Evolutionary conservation across 2,888 invertebrate species (phyloP).

Genomic region (Campopleginae sp.): DNA sequence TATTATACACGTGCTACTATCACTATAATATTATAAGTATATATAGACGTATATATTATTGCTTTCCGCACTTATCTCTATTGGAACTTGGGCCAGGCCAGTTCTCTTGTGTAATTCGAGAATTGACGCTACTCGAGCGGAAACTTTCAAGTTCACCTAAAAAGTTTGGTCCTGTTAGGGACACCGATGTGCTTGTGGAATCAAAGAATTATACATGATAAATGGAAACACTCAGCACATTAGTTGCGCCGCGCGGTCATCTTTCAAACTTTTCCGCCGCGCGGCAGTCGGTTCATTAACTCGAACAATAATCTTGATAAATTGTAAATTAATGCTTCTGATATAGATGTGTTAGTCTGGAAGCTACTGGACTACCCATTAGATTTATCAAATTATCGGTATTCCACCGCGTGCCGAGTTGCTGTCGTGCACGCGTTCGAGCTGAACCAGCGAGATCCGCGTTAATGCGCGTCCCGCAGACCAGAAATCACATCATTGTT

Average conservation of each 20-base stretch:
- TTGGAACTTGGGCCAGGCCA: slow-evolving; percentile 59
- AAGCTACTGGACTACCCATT: background rate
- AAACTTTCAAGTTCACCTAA: slow-evolving; percentile 52
- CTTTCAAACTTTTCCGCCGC: slow-evolving; percentile 30
- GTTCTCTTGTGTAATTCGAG: slow-evolving; percentile 43
- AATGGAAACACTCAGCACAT: slow-evolving; percentile 20
- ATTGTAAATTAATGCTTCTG: slow-evolving; percentile 18
- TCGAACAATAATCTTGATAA: slow-evolving; percentile 15
- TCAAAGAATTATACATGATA: slow-evolving; percentile 28
- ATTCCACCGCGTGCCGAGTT: slow-evolving; percentile 9
- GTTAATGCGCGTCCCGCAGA: background rate
- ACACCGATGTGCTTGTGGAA: slow-evolving; percentile 30
- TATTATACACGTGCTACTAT: slow-evolving; percentile 53
- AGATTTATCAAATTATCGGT: slow-evolving; percentile 34
- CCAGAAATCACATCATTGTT: slow-evolving; percentile 17
- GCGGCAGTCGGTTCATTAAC: slow-evolving; percentile 21
- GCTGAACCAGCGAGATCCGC: background rate
- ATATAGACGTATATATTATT: slow-evolving; percentile 34
- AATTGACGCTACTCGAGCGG: slow-evolving; percentile 53
- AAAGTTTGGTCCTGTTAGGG: background rate
- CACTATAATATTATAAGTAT: slow-evolving; percentile 14
- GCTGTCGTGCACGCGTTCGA: background rate
- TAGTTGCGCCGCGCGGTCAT: slow-evolving; percentile 18
- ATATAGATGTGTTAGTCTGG: background rate
- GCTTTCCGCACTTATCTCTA: slow-evolving; percentile 50